Conservation (phyloP, 2,113 vertebrate species). For the Xiphophorus hellerii region DNA sequence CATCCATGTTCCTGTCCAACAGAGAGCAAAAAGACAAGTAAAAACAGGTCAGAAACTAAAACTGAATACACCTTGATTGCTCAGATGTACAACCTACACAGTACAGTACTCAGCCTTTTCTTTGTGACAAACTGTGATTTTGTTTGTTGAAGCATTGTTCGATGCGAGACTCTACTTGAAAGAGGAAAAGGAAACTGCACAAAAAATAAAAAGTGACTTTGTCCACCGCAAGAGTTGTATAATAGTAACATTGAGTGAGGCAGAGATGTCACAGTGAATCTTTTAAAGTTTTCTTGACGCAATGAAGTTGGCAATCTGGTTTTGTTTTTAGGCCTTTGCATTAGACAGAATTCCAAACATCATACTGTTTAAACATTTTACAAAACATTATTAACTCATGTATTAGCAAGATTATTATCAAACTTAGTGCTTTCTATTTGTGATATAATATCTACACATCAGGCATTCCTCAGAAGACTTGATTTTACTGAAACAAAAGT, state of each 20-base stretch:
- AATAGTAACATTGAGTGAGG: background rate
- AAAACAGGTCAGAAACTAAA: background rate
- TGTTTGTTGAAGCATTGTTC: constrained; percentile 11
- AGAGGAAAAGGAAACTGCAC: background rate
- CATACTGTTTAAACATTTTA: no score
- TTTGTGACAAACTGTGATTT: constrained; percentile 1
- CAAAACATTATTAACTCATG: no score
- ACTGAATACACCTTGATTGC: constrained; percentile 9
- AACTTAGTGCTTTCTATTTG: no score
- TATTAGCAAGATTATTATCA: no score
- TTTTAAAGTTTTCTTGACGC: background rate
- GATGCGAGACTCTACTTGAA: background rate
- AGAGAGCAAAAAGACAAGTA: background rate
- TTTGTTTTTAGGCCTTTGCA: no score
- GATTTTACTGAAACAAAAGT: no score
- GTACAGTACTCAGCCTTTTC: background rate
- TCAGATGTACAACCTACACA: background rate
- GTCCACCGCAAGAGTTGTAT: background rate
- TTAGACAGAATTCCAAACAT: no score
- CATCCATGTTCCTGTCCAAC: background rate
- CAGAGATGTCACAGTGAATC: background rate
- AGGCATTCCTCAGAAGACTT: no score
- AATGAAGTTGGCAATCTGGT: no score
- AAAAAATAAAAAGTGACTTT: background rate
- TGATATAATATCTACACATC: no score